Evolutionary conservation across 2,888 invertebrate genomes (phyloP), one percentile per base, ranked within the genome.

Genomic region (Tachina lurida): DNA sequence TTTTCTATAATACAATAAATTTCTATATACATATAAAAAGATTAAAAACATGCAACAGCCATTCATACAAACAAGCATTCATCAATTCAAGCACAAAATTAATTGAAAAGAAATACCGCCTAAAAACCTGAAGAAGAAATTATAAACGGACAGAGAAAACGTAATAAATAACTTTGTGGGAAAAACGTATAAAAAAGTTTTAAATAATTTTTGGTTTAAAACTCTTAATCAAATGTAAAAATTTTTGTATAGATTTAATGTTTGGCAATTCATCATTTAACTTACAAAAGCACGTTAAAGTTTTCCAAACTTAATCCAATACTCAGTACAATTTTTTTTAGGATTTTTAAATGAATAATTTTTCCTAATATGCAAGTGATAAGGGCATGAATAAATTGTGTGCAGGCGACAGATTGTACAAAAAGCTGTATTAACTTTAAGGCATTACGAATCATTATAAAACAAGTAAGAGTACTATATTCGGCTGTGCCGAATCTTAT

Each of bases 201-300:
- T n/a, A 49, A 49, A 4, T 15, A 49, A 49, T 15, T 7, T 49
- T 49, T 49, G 0, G 49, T 49, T 49, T 5, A n/a, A 49, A 49
- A 15, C 15, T n/a, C n/a, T 49, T 7, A 15, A 13, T 49, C 13
- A 49, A 49, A 19, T 45, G 12, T 31, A 31, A 31, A 31, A 31
- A 31, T 7, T 31, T 31, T 31, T 31, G 5, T 0, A 17, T 12
- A 45, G 47, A 19, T 43, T 71, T 45, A 56, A 45, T 58, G 58
- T 31, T 43, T 17, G 45, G 45, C 58, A 58, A 71, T 71, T 71
- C n/a, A 71, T 71, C 56, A 71, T 71, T 71, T 45, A 58, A 71
- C 56, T 54, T 54, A 58, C 71, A 58, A 58, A 58, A 56, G 45
- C 31, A 31, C 31, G 31, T 31, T 31, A 31, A 5, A 31, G 31